Conservation (phyloP, 1,140 invertebrate species). For the Bradysia coprophila region DNA sequence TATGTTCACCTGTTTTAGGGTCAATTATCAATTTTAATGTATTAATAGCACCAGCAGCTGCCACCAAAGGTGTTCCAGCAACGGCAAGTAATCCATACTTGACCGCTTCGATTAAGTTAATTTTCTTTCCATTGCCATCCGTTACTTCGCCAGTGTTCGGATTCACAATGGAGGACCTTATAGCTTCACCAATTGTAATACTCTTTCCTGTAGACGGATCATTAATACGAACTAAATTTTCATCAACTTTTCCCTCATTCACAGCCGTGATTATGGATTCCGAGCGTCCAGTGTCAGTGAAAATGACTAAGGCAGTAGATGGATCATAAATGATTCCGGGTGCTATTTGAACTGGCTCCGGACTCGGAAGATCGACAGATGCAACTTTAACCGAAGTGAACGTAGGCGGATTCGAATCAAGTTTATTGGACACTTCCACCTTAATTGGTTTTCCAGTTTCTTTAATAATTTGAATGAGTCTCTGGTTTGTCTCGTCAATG, state of each 20-base stretch:
- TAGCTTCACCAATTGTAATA: constrained; percentile 56
- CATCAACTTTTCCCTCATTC: constrained; percentile 41
- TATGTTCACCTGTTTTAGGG: constrained; percentile 52
- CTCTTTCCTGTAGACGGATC: constrained; percentile 51
- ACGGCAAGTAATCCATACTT: constrained; percentile 53
- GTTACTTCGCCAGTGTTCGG: constrained; percentile 49
- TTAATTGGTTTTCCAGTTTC: constrained; percentile 40
- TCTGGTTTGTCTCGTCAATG: constrained; percentile 27
- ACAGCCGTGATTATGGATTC: constrained; percentile 49
- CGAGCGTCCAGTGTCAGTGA: constrained; percentile 45
- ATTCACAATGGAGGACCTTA: constrained; percentile 55
- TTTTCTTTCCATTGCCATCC: constrained; percentile 38
- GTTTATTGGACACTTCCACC: constrained; percentile 37
- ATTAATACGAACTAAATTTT: constrained; percentile 48
- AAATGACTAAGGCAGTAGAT: constrained; percentile 47
- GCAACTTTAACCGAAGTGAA: constrained; percentile 17
- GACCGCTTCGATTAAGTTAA: constrained; percentile 52
- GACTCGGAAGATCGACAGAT: constrained; percentile 29
- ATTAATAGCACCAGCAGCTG: constrained; percentile 30
- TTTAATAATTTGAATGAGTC: constrained; percentile 40
- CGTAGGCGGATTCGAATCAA: constrained; percentile 20
- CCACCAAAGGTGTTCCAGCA: constrained; percentile 46
- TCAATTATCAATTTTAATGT: constrained; percentile 46
- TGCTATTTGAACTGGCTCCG: constrained; percentile 46
- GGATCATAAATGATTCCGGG: constrained; percentile 58